Conservation (phyloP, 2,888 invertebrate genomes). For the Rhimphoctona megacephalus region DNA sequence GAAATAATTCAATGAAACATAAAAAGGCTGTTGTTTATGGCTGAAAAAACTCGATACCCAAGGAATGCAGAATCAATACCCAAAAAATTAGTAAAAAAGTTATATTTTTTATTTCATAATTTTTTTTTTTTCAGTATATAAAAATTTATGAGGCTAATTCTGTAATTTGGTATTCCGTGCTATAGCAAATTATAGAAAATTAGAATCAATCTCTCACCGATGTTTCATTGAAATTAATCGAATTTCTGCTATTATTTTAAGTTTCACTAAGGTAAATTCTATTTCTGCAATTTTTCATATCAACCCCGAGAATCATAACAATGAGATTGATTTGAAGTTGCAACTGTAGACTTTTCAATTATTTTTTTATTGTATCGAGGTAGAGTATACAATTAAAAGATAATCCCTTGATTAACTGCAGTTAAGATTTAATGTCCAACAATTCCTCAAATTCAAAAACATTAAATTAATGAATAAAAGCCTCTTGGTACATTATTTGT, state of each 20-base stretch:
- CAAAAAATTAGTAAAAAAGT: too few species aligned
- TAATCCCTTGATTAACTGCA: background rate
- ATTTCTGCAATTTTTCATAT: background rate
- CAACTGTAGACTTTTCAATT: background rate
- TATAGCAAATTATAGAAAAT: constrained; percentile 2
- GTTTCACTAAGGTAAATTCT: background rate
- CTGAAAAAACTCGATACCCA: too few species aligned
- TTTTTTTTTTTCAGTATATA: too few species aligned
- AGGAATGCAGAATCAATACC: too few species aligned
- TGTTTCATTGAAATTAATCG: constrained; percentile 1
- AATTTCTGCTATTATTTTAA: background rate
- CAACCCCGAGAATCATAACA: background rate
- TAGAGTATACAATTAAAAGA: background rate
- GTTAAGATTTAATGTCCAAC: background rate
- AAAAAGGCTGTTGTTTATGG: too few species aligned
- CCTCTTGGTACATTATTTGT: background rate
- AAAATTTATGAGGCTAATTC: too few species aligned
- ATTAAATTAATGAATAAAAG: background rate
- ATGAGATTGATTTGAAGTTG: background rate
- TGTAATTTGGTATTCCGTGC: constrained; percentile 7
- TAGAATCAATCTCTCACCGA: background rate
- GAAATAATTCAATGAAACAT: too few species aligned
- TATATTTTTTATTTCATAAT: too few species aligned
- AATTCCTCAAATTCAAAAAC: background rate
- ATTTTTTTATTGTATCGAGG: background rate